Evolutionary conservation across 1,140 invertebrate genomes (phyloP).

Genomic region (Dolichoris vasculosae): DNA sequence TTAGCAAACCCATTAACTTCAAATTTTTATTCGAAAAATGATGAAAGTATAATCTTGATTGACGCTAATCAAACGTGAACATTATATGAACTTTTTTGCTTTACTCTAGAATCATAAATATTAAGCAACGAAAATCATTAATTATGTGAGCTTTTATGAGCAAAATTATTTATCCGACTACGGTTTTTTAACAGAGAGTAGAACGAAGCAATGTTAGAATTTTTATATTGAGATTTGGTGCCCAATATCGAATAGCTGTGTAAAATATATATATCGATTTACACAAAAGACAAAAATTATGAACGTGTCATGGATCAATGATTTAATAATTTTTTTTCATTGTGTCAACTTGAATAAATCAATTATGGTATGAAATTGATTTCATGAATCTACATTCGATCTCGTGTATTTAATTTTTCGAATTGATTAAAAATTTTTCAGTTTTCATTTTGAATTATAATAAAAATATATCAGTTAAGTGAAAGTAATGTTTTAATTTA

Average conservation of each 20-base stretch:
- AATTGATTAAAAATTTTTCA: neutral
- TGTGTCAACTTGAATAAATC: neutral
- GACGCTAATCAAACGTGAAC: neutral
- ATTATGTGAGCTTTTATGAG: conserved; percentile 34
- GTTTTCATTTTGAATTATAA: neutral
- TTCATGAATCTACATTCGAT: neutral
- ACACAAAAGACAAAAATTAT: neutral
- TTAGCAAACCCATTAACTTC: neutral
- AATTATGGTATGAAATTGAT: conserved; percentile 14
- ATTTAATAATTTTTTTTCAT: neutral
- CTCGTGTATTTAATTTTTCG: neutral
- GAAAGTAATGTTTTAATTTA: neutral
- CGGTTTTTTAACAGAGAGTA: conserved; percentile 21
- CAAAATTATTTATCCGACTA: conserved; percentile 32
- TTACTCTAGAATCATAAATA: neutral
- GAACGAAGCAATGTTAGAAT: neutral
- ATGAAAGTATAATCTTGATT: neutral
- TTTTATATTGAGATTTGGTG: neutral
- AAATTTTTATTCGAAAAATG: conserved; percentile 7
- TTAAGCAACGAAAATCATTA: conserved; percentile 13
- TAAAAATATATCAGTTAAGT: conserved; percentile 6
- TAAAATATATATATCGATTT: neutral
- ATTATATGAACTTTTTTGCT: neutral
- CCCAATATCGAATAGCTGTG: neutral
- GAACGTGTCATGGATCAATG: neutral